A percentile compares a stretch with the other conserved stretches of the same genome.
Evolutionary conservation across 2,113 vertebrate species (phyloP).

Genomic region (Rhagologus leucostigma): DNA sequence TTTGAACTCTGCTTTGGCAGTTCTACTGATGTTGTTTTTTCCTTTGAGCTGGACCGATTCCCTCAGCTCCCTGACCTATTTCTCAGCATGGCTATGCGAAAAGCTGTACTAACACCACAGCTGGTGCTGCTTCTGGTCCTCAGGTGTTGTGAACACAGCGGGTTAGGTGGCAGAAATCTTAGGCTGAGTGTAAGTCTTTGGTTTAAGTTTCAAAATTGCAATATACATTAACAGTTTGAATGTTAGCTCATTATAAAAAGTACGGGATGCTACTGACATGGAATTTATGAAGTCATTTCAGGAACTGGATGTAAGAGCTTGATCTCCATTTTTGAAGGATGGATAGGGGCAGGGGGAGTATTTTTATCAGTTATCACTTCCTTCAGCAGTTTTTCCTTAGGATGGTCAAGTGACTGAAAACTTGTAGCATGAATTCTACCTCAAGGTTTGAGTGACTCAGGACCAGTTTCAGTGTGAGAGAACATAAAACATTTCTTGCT

Average conservation of each 20-base stretch:
- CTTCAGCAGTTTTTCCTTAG: not conserved
- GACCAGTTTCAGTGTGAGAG: not conserved
- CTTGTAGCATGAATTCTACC: not conserved
- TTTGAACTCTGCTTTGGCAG: slow-evolving; percentile 18
- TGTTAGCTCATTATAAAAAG: not conserved
- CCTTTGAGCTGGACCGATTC: not conserved
- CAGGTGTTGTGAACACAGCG: not conserved
- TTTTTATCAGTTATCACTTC: not conserved
- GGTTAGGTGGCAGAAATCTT: not conserved
- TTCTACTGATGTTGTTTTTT: not conserved
- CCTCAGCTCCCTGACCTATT: not conserved
- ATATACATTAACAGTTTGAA: not conserved
- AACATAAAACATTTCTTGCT: not conserved
- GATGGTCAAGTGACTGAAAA: not conserved
- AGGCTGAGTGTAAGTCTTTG: not conserved
- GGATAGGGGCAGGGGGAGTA: not conserved
- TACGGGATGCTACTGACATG: not conserved
- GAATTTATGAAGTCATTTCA: not conserved
- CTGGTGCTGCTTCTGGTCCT: not conserved
- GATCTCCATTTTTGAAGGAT: not conserved
- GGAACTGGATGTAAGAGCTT: not conserved
- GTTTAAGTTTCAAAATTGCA: not conserved
- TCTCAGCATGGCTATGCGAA: not conserved
- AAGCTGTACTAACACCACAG: not conserved
- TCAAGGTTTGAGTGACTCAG: not conserved